Conservation (phyloP, 2,797 vertebrate genomes). For the Telmatherina bonti region DNA sequence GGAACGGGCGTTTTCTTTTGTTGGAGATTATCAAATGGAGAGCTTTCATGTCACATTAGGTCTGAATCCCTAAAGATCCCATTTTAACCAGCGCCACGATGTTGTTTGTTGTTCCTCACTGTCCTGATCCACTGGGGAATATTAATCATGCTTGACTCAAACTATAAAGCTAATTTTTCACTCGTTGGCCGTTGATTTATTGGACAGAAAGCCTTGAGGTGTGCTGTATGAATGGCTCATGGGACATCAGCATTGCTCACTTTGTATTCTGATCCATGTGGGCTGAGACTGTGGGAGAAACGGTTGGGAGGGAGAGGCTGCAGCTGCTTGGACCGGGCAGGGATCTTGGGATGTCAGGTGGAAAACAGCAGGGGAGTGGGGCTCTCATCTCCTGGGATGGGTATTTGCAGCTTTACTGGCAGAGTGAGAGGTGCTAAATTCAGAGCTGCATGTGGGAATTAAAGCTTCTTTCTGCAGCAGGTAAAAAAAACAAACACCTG, state of each 20-base stretch:
- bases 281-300: slow-evolving; percentile 5
- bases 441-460: slow-evolving; percentile 1
- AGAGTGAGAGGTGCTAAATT: slow-evolving; percentile 16
- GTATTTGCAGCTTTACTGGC: slow-evolving; percentile 12
- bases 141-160: neutral
- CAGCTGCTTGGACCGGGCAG: slow-evolving; percentile 30
- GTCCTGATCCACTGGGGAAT: neutral
- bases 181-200: neutral
- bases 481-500: neutral
- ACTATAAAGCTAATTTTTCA: neutral
- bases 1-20: slow-evolving; percentile 13
- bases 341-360: slow-evolving; percentile 44
- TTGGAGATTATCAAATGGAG: neutral
- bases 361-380: slow-evolving; percentile 34
- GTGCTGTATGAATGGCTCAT: slow-evolving; percentile 6
- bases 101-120: neutral
- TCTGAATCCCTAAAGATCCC: neutral
- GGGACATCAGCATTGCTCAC: slow-evolving; percentile 3
- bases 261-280: too few relatives aligned
- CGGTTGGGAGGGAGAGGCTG: neutral
- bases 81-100: neutral
- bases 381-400: slow-evolving; percentile 3
- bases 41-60: neutral
- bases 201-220: neutral
- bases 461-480: neutral